A percentile compares a stretch with the other conserved stretches of the same genome.
Evolutionary conservation across 2,797 vertebrate species (phyloP).

Genomic region (Rachycentron canadum): DNA sequence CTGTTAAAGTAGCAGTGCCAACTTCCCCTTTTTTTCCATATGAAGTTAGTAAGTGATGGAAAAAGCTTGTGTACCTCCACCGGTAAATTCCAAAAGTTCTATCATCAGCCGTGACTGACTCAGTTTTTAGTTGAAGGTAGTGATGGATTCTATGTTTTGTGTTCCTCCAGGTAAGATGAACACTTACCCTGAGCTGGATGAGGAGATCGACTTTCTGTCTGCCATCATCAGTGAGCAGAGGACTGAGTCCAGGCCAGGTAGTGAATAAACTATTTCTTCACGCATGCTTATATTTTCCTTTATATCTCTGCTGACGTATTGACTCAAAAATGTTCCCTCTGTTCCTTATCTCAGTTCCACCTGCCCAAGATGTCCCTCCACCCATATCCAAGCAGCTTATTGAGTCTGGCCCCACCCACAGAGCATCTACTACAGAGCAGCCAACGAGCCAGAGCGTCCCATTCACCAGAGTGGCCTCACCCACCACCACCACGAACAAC

Average conservation of each 20-base stretch:
- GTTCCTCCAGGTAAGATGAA: conserved; percentile 66
- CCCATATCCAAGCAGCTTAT: conserved; percentile 39
- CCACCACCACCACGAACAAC: conserved; percentile 52
- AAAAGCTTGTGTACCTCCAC: not conserved
- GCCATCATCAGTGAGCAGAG: conserved; percentile 87
- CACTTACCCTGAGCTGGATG: conserved; percentile 84
- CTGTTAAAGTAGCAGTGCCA: not conserved
- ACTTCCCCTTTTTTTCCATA: not conserved
- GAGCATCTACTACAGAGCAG: conserved; percentile 32
- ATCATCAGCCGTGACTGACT: not conserved
- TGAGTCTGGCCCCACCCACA: not conserved
- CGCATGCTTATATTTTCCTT: not conserved
- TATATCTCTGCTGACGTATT: not conserved
- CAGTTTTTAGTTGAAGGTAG: not conserved
- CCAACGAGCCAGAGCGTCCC: conserved; percentile 39
- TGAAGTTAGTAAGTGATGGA: not conserved
- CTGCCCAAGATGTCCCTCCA: conserved; percentile 38
- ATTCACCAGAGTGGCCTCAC: conserved; percentile 22
- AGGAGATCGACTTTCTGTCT: conserved; percentile 91
- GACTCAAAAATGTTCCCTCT: not conserved
- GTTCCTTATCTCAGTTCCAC: conserved; percentile 39
- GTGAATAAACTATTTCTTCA: not conserved
- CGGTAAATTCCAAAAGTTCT: not conserved
- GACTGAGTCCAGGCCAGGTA: conserved; percentile 78
- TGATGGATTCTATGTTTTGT: conserved; percentile 24